A percentile compares a stretch with the other conserved stretches of the same genome.
Evolutionary conservation across 2,888 invertebrate species (phyloP).

Genomic region (Nymphalis polychloros): DNA sequence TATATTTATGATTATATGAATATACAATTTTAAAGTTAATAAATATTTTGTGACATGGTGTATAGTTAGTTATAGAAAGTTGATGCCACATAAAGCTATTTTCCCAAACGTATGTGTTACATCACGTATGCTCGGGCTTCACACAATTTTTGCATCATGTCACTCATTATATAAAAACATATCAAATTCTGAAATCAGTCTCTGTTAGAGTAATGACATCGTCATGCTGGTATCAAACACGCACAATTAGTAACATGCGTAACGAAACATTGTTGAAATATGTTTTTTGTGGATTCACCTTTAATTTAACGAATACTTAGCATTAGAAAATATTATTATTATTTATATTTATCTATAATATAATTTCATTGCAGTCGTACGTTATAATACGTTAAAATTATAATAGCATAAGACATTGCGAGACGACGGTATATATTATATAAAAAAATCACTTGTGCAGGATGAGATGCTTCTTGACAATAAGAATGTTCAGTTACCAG

Average conservation of each 20-base stretch:
- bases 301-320: slow-evolving; percentile 45
- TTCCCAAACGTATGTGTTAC: slow-evolving; percentile 61
- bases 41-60: slow-evolving; percentile 80
- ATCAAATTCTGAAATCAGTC: slow-evolving; percentile 55
- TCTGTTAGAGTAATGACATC: slow-evolving; percentile 7
- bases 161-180: slow-evolving; percentile 65
- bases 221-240: slow-evolving; percentile 47
- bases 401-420: background rate
- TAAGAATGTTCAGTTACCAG: slow-evolving; percentile 70
- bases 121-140: slow-evolving; percentile 57
- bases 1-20: slow-evolving; percentile 70
- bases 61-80: slow-evolving; percentile 59
- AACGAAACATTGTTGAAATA: slow-evolving; percentile 39
- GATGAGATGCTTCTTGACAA: slow-evolving; percentile 53
- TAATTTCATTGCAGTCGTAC: slow-evolving; percentile 3
- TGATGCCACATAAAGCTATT: slow-evolving; percentile 61
- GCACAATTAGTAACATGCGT: slow-evolving; percentile 57
- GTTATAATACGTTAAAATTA: background rate
- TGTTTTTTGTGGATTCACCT: slow-evolving; percentile 53
- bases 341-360: slow-evolving; percentile 20
- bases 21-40: slow-evolving; percentile 70
- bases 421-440: background rate
- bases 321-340: slow-evolving; percentile 7
- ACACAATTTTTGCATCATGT: slow-evolving; percentile 74
- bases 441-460: slow-evolving; percentile 9